Percentiles rank a stretch among this genome's conserved stretches.
Evolutionary conservation across 2,797 vertebrate species (phyloP).

Genomic region (Phoxinus dragarum): DNA sequence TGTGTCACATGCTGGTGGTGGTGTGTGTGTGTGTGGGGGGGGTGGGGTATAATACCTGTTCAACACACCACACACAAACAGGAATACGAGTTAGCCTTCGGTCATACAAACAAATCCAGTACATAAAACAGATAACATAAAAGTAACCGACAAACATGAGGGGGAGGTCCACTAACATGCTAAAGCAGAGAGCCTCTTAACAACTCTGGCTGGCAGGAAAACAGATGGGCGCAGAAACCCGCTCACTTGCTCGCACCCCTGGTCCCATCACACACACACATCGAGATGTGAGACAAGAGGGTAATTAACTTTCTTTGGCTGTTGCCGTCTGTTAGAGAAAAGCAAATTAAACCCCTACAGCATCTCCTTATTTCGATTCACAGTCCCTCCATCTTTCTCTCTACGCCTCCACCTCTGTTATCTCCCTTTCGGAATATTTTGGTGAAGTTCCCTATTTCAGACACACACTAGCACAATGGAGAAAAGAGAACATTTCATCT

Average conservation of each 20-base stretch:
- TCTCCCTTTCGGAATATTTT: constrained; percentile 22
- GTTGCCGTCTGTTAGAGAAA: constrained; percentile 50
- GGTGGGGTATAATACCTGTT: neutral
- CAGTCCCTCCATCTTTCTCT: constrained; percentile 16
- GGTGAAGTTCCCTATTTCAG: constrained; percentile 46
- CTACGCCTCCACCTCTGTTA: constrained; percentile 18
- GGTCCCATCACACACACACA: constrained; percentile 28
- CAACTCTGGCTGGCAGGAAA: constrained; percentile 39
- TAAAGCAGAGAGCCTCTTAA: constrained; percentile 34
- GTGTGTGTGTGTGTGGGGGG: neutral
- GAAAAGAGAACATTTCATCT: neutral
- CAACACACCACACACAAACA: constrained; percentile 5
- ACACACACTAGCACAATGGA: constrained; percentile 18
- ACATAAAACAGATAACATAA: neutral
- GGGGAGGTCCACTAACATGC: neutral
- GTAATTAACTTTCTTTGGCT: constrained; percentile 54
- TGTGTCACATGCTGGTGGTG: neutral
- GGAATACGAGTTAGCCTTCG: neutral
- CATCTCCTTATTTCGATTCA: constrained; percentile 41
- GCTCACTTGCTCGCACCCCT: constrained; percentile 24
- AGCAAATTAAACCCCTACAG: constrained; percentile 51
- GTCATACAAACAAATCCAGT: neutral
- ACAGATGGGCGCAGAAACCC: constrained; percentile 43
- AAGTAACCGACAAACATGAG: neutral
- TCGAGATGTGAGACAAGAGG: constrained; percentile 41